Evolutionary conservation across 2,797 vertebrate genomes (phyloP), one percentile per base, ranked within the genome.

Genomic region (Leptatherina wallacei): DNA sequence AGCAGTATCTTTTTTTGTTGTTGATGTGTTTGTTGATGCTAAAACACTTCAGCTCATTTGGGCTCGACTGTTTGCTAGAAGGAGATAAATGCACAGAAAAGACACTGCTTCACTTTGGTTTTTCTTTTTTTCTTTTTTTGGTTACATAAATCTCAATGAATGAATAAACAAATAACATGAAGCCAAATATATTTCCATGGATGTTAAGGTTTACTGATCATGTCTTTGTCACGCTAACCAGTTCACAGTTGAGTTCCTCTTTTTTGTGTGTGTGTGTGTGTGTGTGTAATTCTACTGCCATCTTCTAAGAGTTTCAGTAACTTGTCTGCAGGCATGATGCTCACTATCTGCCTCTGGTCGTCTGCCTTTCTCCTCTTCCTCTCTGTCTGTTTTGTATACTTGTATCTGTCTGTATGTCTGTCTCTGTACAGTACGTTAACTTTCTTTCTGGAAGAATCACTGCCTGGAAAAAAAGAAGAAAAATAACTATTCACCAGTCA

Each of bases 181-280:
- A 94, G 91, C 92, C 93, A 94, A 95, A 94, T 94, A 92, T 90
- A 92, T 93, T 94, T 91, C 81, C 82, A 85, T 94, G 88, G 89
- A 93, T 92, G 89, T 93, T 84, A 87, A 79, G 64, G 87, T 92
- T 92, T 91, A 88, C 85, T 84, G 82, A 88, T 89, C 76, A 77
- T 80, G 59, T 85, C 86, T 89, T 78, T 89, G 84, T 85, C 82
- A 75, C 86, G 68, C 16, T 44, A 29, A 78, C 76, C 72, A 63
- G 75, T 89, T 87, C 86, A 68, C 72, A 81, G 44, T 75, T 82
- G 70, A 70, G 80, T 85, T 89, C 67, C 65, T 81, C 65, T 75
- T 90, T 91, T 62, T 66, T 10, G 20, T n/a, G 6, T 6, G 16
- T 20, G 16, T 16, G 5, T 49, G 29, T 13, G 18, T 47, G 42